Evolutionary conservation across 2,888 invertebrate genomes (phyloP).

Genomic region (Crepidodera aurea): DNA sequence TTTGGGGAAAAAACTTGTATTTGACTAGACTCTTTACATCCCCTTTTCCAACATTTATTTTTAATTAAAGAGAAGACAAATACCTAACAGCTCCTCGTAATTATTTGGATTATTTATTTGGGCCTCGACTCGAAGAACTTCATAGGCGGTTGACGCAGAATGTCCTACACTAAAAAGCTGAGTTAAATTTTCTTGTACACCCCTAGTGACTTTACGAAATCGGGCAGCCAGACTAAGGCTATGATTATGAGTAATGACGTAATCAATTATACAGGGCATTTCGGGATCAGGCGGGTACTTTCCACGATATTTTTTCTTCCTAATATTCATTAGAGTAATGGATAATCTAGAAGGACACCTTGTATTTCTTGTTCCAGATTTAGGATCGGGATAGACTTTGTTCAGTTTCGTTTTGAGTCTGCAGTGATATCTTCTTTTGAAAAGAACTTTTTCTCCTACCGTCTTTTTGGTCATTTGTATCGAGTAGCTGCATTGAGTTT

Average conservation of each 20-base stretch:
- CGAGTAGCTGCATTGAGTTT: conserved; percentile 23
- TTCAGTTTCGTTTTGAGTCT: conserved; percentile 13
- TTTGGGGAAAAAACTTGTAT: no score
- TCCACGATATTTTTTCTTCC: conserved; percentile 19
- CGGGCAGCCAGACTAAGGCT: conserved; percentile 6
- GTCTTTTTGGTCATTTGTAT: conserved; percentile 20
- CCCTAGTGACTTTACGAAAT: conserved; percentile 15
- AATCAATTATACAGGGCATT: conserved; percentile 23
- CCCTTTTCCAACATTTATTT: no score
- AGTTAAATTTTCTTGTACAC: conserved; percentile 3
- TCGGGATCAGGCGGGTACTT: conserved; percentile 20
- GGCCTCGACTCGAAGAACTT: conserved; percentile 13
- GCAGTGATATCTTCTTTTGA: conserved; percentile 19
- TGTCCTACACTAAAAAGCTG: conserved; percentile 14
- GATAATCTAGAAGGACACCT: conserved; percentile 17
- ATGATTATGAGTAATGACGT: conserved; percentile 22
- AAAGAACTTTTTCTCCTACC: conserved; percentile 17
- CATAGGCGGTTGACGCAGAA: conserved; percentile 18
- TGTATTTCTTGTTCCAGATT: conserved; percentile 18
- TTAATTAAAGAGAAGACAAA: no score
- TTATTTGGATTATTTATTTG: conserved; percentile 17
- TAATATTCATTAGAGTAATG: conserved; percentile 10
- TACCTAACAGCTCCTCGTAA: conserved; percentile 22
- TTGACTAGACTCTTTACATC: no score
- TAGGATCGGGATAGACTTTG: conserved; percentile 5